Evolutionary conservation across 1,140 invertebrate species (phyloP), one percentile per base, ranked within the genome.

Genomic region (Drosophila neocordata): DNA sequence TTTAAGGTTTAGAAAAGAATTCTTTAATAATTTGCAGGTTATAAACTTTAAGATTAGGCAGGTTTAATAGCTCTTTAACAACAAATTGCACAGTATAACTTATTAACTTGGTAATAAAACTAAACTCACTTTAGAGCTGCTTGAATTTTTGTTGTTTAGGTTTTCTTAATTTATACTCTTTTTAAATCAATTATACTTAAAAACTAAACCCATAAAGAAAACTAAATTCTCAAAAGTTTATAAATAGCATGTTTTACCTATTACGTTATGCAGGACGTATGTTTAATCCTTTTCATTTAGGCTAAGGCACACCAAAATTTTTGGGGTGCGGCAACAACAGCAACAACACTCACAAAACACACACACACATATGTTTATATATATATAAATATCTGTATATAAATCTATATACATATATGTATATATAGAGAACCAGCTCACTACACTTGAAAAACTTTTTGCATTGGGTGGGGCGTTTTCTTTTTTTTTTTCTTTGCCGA

Each of bases 361-460:
- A 61, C 66, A 41, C 69, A 53, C 62, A 44, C 62, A 60, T 48
- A 24, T 37, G 59, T 38, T 11, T 34, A 65, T 15, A 1, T 34
- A 44, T 61, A 44, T 35, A 15, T 48, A 52, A 34, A 53, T 24
- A 1, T 31, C 2, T 31, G 6, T 31, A 31, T 31, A 6, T 31
- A 31, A 1, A 31, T 24, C 2, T 24, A 12, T 15, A 44, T 61
- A 66, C 31, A 22, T n/a, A 57, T 27, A 34, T 57, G 34, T 34
- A 57, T 35, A 15, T 35, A 57, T 35, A 57, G 4, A 57, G 15
- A 7, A 52, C 58, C 73, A 76, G 72, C 63, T 74, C 60, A 75
- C 51, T 74, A 85, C 78, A 82, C 82, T 84, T 84, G 80, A 84
- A 79, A 84, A 78, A 87, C 76, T 79, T 87, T 87, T 56, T 69